phyloP scores from a whole-genome alignment of 2,888 invertebrate genomes.

The Tipula helvola region DNA sequence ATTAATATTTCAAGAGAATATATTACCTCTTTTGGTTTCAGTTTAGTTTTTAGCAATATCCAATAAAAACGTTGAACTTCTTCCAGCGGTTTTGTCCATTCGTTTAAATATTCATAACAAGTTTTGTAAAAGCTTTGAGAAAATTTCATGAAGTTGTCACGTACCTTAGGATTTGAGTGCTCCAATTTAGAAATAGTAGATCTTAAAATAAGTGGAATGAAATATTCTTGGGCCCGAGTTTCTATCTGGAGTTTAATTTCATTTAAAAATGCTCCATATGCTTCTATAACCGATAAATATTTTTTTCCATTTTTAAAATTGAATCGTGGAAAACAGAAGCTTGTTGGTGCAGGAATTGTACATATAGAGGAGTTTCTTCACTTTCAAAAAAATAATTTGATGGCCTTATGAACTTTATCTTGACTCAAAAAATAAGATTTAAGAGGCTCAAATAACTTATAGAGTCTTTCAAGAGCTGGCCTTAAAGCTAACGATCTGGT shows the following conservation, averaged over 20 bases:
- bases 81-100: background rate
- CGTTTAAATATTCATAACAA: background rate
- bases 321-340: background rate
- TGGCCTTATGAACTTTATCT: too few species aligned
- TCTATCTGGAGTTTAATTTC: background rate
- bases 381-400: background rate
- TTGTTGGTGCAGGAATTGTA: background rate
- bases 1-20: too few species aligned
- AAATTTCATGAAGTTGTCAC: too few species aligned
- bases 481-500: too few species aligned
- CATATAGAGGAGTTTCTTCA: background rate
- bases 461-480: too few species aligned
- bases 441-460: too few species aligned
- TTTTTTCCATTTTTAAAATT: background rate
- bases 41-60: too few species aligned
- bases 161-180: too few species aligned
- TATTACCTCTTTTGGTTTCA: too few species aligned
- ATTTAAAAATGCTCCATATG: background rate
- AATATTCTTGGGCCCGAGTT: background rate
- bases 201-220: background rate
- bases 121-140: background rate
- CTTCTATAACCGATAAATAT: background rate
- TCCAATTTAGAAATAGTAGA: too few species aligned
- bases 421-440: too few species aligned
- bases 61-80: too few species aligned